Percentiles rank a stretch among this genome's conserved stretches.
Evolutionary conservation across 2,797 vertebrate species (phyloP).

Genomic region (Meriones psammophilus): DNA sequence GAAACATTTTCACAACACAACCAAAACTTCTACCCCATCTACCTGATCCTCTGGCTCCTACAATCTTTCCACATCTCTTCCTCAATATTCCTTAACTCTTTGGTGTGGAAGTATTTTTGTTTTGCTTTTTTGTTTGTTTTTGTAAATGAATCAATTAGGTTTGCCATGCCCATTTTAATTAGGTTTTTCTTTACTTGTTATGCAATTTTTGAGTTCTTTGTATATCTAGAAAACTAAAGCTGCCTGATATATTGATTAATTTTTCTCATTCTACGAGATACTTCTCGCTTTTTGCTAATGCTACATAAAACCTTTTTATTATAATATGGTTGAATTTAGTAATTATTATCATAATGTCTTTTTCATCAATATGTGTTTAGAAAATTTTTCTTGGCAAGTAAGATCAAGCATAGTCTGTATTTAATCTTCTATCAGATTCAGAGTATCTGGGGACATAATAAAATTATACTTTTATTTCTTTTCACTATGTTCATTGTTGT

Average conservation of each 20-base stretch:
- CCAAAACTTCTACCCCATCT: too few relatives aligned
- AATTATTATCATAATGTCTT: not conserved
- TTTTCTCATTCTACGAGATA: not conserved
- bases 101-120: not conserved
- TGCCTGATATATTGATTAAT: too few relatives aligned
- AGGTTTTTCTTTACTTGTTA: not conserved
- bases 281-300: not conserved
- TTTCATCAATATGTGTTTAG: not conserved
- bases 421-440: not conserved
- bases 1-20: too few relatives aligned
- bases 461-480: not conserved
- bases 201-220: not conserved
- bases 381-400: not conserved
- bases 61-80: not conserved
- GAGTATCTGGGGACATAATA: not conserved
- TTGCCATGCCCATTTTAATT: not conserved
- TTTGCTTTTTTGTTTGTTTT: too few relatives aligned
- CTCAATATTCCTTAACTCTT: not conserved
- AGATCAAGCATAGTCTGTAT: not conserved
- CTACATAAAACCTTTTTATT: not conserved
- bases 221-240: not conserved
- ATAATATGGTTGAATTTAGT: not conserved
- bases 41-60: not conserved
- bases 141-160: not conserved
- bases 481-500: not conserved